Conservation (phyloP, 2,797 vertebrate genomes). For the Siniperca obscura region DNA sequence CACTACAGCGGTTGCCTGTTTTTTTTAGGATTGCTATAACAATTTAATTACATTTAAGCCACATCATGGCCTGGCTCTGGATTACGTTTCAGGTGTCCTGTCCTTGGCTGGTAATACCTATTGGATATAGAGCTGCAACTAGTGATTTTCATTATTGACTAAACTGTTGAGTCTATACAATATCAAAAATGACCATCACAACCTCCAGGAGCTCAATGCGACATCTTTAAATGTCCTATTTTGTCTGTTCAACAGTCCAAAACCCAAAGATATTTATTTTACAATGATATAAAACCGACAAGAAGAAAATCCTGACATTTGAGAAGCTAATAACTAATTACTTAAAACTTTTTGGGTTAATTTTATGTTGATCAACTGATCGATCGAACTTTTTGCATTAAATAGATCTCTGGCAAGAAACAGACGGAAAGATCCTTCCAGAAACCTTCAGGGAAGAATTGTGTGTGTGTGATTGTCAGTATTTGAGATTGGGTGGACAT, state of each 20-base stretch:
- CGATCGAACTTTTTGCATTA: not conserved
- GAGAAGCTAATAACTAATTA: not conserved
- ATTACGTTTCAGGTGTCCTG: not conserved
- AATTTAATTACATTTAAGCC: not conserved
- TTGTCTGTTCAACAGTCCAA: not conserved
- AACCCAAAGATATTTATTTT: not conserved
- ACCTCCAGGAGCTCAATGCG: not conserved
- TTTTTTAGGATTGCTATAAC: constrained; percentile 5
- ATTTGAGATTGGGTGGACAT: constrained; percentile 14
- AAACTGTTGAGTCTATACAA: not conserved
- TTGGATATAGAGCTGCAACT: not conserved
- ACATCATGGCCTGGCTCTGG: not conserved
- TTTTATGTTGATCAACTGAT: not conserved
- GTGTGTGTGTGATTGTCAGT: constrained; percentile 16
- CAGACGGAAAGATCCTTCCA: not conserved
- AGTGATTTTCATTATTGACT: not conserved
- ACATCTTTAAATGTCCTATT: not conserved
- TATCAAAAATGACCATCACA: not conserved
- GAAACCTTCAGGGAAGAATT: not conserved
- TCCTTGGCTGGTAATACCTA: not conserved
- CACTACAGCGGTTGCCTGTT: not conserved
- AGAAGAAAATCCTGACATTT: not conserved
- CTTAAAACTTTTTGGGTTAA: no score
- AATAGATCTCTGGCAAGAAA: not conserved
- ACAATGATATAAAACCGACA: not conserved